Conservation (phyloP, 2,888 invertebrate genomes). For the Hydriomena furcata region DNA sequence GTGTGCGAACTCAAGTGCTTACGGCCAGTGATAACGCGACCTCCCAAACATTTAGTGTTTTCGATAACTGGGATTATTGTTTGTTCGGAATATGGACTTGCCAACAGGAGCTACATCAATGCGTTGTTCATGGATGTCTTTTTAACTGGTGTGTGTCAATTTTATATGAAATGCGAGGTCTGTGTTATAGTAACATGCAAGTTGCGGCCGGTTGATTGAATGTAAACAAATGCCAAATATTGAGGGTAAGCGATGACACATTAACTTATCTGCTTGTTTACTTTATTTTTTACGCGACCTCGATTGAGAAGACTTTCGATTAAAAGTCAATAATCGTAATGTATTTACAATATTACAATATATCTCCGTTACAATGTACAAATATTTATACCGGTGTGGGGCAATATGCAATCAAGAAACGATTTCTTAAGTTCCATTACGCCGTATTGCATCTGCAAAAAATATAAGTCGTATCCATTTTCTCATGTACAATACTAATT, state of each 20-base stretch:
- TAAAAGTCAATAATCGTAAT: slow-evolving; percentile 25
- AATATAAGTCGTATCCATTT: slow-evolving; percentile 10
- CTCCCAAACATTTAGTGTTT: slow-evolving; percentile 39
- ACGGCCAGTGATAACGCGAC: slow-evolving; percentile 54
- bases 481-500: slow-evolving; percentile 28
- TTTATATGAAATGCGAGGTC: slow-evolving; percentile 41
- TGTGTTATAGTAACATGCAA: slow-evolving; percentile 35
- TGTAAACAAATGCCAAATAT: slow-evolving; percentile 52
- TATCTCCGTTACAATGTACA: slow-evolving; percentile 26
- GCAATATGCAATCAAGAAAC: slow-evolving; percentile 25
- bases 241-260: slow-evolving; percentile 52
- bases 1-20: slow-evolving; percentile 50
- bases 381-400: slow-evolving; percentile 18
- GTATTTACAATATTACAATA: slow-evolving; percentile 26
- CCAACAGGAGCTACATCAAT: slow-evolving; percentile 77
- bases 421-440: slow-evolving; percentile 25
- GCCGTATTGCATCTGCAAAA: slow-evolving; percentile 25
- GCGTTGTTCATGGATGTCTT: slow-evolving; percentile 83
- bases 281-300: slow-evolving; percentile 25
- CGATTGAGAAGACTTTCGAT: slow-evolving; percentile 15
- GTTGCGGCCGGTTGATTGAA: slow-evolving; percentile 44
- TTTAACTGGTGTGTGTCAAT: slow-evolving; percentile 79
- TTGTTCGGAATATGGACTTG: slow-evolving; percentile 79
- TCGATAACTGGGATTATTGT: slow-evolving; percentile 53
- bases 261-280: slow-evolving; percentile 45